A percentile compares a stretch with the other conserved stretches of the same genome.
These are phyloP conservation scores for Vidua macroura DNA, from an alignment of 2,113 vertebrate species.

Conservation along the genomic window DNA sequence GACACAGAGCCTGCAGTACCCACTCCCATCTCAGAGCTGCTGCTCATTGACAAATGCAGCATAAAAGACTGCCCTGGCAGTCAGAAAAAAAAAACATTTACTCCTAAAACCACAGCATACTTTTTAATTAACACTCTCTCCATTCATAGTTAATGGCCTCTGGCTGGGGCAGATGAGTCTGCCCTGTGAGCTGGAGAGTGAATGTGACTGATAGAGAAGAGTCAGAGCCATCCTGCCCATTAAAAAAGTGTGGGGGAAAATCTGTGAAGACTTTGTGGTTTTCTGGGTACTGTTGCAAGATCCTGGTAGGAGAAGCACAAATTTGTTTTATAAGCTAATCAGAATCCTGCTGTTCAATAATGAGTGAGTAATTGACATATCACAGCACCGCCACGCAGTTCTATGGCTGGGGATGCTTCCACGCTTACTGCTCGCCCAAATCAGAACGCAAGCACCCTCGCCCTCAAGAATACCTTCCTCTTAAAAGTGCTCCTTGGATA, in stretches of 20 bases:
- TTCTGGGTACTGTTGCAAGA: constrained; percentile 32
- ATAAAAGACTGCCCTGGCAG: not conserved
- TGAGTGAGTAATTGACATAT: constrained; percentile 67
- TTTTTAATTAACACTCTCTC: constrained; percentile 50
- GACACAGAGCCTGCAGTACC: not conserved
- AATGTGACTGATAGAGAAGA: not conserved
- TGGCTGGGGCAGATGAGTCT: not conserved
- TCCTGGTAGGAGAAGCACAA: constrained; percentile 49
- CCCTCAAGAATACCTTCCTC: constrained; percentile 22
- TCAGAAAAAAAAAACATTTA: not conserved
- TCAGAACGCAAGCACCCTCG: not conserved
- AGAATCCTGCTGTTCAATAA: constrained; percentile 64
- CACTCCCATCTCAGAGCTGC: not conserved
- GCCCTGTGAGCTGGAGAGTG: not conserved
- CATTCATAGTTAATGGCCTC: constrained; percentile 18
- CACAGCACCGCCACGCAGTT: not conserved
- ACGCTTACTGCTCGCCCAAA: not conserved
- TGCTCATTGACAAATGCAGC: not conserved
- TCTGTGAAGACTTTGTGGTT: constrained; percentile 24
- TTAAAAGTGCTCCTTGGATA: not conserved
- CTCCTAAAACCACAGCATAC: constrained; percentile 38
- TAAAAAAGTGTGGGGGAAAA: not conserved
- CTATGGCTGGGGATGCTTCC: not conserved
- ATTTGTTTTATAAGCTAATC: constrained; percentile 66
- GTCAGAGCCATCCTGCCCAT: not conserved